Percentiles rank a stretch among this genome's conserved stretches.
Conservation (phyloP, 2,797 vertebrate species). For the Phataginus tricuspis region DNA sequence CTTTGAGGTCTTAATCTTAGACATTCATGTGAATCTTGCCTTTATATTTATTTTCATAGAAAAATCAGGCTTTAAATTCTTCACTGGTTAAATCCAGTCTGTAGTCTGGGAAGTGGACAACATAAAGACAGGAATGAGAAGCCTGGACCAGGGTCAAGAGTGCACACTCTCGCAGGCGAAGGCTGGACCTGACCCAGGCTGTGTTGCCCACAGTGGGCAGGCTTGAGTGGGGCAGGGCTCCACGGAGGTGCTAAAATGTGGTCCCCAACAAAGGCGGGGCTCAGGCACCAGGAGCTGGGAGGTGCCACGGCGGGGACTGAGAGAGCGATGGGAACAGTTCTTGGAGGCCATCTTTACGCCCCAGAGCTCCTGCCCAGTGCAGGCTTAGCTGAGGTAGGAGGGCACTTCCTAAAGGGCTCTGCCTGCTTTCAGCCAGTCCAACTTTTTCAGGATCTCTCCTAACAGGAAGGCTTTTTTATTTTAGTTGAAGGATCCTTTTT, state of each 20-base stretch:
- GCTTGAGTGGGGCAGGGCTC: not conserved
- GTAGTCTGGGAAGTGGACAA: not conserved
- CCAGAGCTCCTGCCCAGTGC: not conserved
- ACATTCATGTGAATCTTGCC: not conserved
- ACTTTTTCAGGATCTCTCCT: not conserved
- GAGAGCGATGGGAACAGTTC: not conserved
- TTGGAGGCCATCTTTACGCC: not conserved
- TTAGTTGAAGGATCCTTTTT: not conserved
- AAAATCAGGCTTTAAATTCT: not conserved
- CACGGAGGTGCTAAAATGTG: not conserved
- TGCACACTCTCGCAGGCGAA: fast-evolving
- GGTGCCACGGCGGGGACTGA: not conserved
- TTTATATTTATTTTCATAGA: not conserved
- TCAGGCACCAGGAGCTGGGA: not conserved
- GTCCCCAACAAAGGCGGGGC: not conserved
- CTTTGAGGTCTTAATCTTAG: not conserved
- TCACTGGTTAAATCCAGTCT: not conserved
- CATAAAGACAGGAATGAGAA: not conserved
- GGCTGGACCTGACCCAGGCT: not conserved
- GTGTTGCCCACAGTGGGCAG: not conserved
- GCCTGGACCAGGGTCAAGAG: not conserved
- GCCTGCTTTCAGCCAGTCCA: fast-evolving
- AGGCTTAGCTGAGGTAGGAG: not conserved
- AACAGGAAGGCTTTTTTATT: not conserved
- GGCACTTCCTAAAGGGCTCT: not conserved